Evolutionary conservation across 2,888 invertebrate species (phyloP), one percentile per base, ranked within the genome.

Genomic region (Hypena proboscidalis): DNA sequence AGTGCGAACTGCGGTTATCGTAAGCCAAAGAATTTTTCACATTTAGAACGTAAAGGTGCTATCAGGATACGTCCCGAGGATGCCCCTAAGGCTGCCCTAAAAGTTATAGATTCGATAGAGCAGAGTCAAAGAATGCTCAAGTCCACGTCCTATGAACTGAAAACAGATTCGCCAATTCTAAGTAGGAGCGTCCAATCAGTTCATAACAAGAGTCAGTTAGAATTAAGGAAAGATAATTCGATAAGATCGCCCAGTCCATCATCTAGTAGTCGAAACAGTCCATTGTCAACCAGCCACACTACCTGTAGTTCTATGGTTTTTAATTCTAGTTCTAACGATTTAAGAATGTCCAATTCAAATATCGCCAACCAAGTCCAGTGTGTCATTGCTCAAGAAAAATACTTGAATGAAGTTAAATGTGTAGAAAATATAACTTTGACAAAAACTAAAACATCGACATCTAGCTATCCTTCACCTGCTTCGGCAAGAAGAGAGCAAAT

Each of bases 281-380:
- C 91, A 20, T 67, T 91, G 5, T 91, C 91, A 21, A 91, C 90
- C 50, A 91, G 91, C 50, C 90, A 91, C 54, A 92, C 91, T 11
- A 91, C 91, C 10, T 91, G 91, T 76, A 91, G 91, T 65, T 91
- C 91, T 54, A 90, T 91, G 89, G 88, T 90, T n/a, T 89, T 90
- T 63, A 91, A 90, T 67, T 89, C 90, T 62, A 90, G 90, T 66
- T 90, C 89, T 58, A 90, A 90, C 44, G 90, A 90, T 54, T 74
- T 90, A 59, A 83, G 88, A 70, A 91, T 85, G 77, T 90, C 90
- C 14, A 90, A 79, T 68, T 90, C 91, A 15, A 90, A 89, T 49
- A 89, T 87, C 37, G 76, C 86, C 33, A 90, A 90, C 61, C 85
- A 85, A 70, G 89, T 91, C 4, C 91, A 91, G 67, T 91, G 89